Percentiles rank a stretch among this genome's conserved stretches.
These are phyloP conservation scores for Anabas testudineus DNA, from an alignment of 2,797 vertebrate species.

Conservation along the genomic window DNA sequence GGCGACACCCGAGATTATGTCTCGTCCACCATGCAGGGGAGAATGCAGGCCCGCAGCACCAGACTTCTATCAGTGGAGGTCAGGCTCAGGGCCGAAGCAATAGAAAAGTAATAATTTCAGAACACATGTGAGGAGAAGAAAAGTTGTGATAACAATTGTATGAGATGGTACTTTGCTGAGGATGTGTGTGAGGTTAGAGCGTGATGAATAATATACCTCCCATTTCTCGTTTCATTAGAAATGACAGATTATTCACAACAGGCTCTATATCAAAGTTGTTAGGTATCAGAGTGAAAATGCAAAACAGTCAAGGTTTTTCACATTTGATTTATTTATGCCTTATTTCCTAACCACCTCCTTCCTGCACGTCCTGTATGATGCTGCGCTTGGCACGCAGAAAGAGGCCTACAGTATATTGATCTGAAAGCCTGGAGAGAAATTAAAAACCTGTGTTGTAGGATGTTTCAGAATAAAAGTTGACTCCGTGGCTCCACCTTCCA, in stretches of 20 bases:
- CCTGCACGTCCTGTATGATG: constrained; percentile 49
- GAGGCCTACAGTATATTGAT: constrained; percentile 37
- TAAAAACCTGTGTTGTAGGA: constrained; percentile 31
- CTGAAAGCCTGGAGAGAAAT: constrained; percentile 25
- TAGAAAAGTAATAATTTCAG: constrained; percentile 64
- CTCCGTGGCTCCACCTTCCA: constrained; percentile 58
- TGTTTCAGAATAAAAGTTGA: constrained; percentile 39
- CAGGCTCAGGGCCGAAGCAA: constrained; percentile 61
- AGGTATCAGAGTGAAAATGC: constrained; percentile 27
- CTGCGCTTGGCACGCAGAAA: constrained; percentile 33
- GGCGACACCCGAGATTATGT: constrained; percentile 62
- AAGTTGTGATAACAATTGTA: constrained; percentile 55
- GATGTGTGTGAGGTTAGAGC: constrained; percentile 10
- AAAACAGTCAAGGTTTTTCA: constrained; percentile 29
- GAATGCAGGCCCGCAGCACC: constrained; percentile 64
- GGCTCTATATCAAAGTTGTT: constrained; percentile 33
- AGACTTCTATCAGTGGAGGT: constrained; percentile 78
- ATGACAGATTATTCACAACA: constrained; percentile 24
- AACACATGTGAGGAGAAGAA: constrained; percentile 39
- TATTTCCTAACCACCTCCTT: constrained; percentile 43
- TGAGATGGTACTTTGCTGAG: constrained; percentile 18
- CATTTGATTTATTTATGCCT: constrained; percentile 59
- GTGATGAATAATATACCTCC: constrained; percentile 7
- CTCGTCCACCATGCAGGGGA: constrained; percentile 41
- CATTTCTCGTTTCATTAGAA: constrained; percentile 7